Percentiles rank a stretch among this genome's conserved stretches.
These are phyloP conservation scores for Ophioninae sp. DNA, from an alignment of 2,888 invertebrate genomes.

Conservation along the genomic window DNA sequence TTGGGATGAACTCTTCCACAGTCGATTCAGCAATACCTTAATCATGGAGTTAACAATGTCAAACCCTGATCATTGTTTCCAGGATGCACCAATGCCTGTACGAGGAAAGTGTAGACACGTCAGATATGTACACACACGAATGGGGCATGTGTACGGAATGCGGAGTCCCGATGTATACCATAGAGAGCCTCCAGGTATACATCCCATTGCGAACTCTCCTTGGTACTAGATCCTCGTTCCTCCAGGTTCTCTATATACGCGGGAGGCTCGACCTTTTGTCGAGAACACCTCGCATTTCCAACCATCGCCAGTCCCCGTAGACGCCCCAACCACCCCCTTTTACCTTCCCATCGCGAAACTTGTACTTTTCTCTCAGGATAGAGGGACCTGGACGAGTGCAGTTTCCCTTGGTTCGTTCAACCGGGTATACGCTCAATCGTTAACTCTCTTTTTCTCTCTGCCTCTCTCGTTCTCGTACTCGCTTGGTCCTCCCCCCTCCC, in stretches of 20 bases:
- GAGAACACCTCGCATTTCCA: constrained; percentile 47
- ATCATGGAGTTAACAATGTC: neutral
- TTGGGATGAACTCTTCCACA: neutral
- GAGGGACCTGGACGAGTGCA: constrained; percentile 32
- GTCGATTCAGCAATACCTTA: neutral
- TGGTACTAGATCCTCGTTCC: constrained; percentile 25
- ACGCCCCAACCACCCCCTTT: neutral
- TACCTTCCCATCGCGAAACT: constrained; percentile 31
- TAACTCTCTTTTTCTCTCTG: constrained; percentile 9
- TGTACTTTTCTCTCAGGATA: constrained; percentile 42
- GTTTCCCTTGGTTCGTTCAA: constrained; percentile 38
- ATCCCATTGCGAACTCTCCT: constrained; percentile 36
- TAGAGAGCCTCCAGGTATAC: constrained; percentile 34
- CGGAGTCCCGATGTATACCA: constrained; percentile 27
- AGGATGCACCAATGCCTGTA: constrained; percentile 35
- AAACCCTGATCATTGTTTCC: constrained; percentile 13
- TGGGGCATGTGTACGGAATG: constrained; percentile 14
- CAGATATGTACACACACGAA: constrained; percentile 1
- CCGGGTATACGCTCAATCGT: constrained; percentile 28
- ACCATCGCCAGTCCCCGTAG: constrained; percentile 24
- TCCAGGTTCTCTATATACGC: constrained; percentile 29
- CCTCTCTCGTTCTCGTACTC: constrained; percentile 2
- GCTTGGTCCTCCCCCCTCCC: neutral
- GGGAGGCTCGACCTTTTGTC: constrained; percentile 54
- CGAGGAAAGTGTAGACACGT: constrained; percentile 13